Base-by-base conservation (phyloP, 2,113 vertebrate species). In the Chaetodon trifascialis region DNA sequence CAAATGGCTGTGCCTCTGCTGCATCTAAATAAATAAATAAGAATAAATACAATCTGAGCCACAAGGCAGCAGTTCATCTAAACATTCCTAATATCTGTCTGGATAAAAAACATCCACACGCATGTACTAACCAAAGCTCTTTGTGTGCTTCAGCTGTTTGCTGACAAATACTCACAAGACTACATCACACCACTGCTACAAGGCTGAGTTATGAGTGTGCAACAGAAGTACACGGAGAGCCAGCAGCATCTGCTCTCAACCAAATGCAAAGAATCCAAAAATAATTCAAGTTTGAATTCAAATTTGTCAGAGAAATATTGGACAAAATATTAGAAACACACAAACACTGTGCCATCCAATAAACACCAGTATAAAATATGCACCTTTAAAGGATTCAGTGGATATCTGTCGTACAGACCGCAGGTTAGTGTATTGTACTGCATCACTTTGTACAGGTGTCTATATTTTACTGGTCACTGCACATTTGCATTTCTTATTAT, bases 41-140 rank as follows among this genome's bases (percentile, higher is more conserved):
- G 11, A 25, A 34, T 12, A 52, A 64, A 80, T 67, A 21, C 54
- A 34, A 34, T 30, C 34, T 6, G 15, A 44, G 80, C 59, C 80
- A 54, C 62, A 14, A 66, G 4, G 85, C 42, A 66, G 79, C 44
- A 73, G 63, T 82, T 78, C 34, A 76, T 77, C 64, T 16, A 71
- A 51, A 8, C 54, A 36, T 49, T 49, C n/a, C 44, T 25, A 60
- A 80, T 58, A 71, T 60, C n/a, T 51, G 58, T 40, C 30, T 9
- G 17, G 40, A 47, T 64, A 59, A 75, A 74, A 79, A 73, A 44
- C 54, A 64, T 40, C 1, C 16, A 59, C 17, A 52, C 16, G 5
- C 8, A 49, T 47, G 36, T 25, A 73, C 9, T 44, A 21, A 81
- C n/a, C 11, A 2, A 23, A 73, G 62, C 59, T 21, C 21, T 52